phyloP scores from a whole-genome alignment of 2,113 vertebrate species.

The Salvator merianae region DNA sequence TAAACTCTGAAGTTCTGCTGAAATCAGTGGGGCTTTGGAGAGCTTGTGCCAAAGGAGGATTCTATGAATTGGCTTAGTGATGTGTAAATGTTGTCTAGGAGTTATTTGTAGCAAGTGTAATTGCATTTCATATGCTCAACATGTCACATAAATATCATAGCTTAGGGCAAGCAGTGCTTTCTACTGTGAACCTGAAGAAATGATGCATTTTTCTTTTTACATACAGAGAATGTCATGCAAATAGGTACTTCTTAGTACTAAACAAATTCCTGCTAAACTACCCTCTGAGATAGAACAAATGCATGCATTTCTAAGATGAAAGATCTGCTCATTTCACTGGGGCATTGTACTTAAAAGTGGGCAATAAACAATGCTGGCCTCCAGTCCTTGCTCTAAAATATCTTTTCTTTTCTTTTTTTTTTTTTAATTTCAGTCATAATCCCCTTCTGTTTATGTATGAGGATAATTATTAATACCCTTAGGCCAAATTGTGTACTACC shows the following conservation, averaged over 20 bases:
- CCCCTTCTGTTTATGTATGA: not conserved
- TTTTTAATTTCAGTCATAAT: not conserved
- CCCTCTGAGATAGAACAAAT: not conserved
- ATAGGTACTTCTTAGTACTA: not conserved
- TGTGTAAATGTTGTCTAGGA: not conserved
- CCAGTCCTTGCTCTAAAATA: not conserved
- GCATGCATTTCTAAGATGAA: slow-evolving; percentile 10
- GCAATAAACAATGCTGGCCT: not conserved
- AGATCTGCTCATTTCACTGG: not conserved
- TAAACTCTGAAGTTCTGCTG: not conserved
- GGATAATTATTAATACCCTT: not conserved
- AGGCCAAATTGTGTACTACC: not conserved
- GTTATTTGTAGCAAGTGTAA: not conserved
- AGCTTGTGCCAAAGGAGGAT: not conserved
- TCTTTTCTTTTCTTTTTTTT: too few relatives aligned
- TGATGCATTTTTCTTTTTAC: not conserved
- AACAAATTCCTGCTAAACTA: not conserved
- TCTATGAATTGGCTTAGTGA: not conserved
- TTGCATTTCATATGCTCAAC: not conserved
- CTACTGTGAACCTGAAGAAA: slow-evolving; percentile 10
- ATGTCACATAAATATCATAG: not conserved
- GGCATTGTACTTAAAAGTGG: not conserved
- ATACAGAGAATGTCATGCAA: not conserved
- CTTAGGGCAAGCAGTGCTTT: slow-evolving; percentile 2
- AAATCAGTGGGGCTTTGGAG: not conserved